Conservation (phyloP, 2,888 invertebrate genomes). For the Itoplectis maculator region DNA sequence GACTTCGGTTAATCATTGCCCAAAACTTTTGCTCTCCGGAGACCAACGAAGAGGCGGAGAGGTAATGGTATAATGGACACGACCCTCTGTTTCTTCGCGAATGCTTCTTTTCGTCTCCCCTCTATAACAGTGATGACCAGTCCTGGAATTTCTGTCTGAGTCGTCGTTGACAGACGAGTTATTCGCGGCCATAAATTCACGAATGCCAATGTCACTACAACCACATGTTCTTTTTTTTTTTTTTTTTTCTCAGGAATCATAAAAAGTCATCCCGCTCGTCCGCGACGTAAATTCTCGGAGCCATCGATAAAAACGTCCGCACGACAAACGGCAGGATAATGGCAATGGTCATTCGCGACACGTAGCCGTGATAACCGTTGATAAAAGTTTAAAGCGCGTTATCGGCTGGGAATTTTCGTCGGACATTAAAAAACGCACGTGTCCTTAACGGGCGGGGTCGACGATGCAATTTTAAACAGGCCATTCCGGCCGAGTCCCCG, state of each 20-base stretch:
- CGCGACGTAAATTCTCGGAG: conserved; percentile 27
- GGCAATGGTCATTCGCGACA: conserved; percentile 81
- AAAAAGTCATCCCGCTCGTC: conserved; percentile 24
- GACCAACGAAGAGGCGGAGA: conserved; percentile 73
- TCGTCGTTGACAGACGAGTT: conserved; percentile 20
- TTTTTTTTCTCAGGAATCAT: background rate
- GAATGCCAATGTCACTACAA: background rate
- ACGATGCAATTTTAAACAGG: conserved; percentile 84
- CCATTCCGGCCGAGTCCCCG: conserved; percentile 77
- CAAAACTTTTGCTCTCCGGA: conserved; percentile 79
- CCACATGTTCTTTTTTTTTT: no score
- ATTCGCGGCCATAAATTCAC: background rate
- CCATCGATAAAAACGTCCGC: conserved; percentile 17
- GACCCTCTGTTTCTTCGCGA: conserved; percentile 47
- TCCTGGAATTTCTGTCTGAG: conserved; percentile 37
- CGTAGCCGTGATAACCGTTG: conserved; percentile 82
- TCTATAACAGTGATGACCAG: conserved; percentile 71
- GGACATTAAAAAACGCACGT: conserved; percentile 84
- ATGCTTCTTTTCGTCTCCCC: conserved; percentile 68
- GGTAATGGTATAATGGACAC: conserved; percentile 80
- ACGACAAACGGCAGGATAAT: conserved; percentile 41
- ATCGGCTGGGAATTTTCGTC: conserved; percentile 82
- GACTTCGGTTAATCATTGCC: conserved; percentile 81
- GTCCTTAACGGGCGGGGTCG: conserved; percentile 80
- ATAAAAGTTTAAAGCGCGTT: conserved; percentile 84